phyloP scores from a whole-genome alignment of 2,888 invertebrate genomes.

The Drosophila mayaguana region DNA sequence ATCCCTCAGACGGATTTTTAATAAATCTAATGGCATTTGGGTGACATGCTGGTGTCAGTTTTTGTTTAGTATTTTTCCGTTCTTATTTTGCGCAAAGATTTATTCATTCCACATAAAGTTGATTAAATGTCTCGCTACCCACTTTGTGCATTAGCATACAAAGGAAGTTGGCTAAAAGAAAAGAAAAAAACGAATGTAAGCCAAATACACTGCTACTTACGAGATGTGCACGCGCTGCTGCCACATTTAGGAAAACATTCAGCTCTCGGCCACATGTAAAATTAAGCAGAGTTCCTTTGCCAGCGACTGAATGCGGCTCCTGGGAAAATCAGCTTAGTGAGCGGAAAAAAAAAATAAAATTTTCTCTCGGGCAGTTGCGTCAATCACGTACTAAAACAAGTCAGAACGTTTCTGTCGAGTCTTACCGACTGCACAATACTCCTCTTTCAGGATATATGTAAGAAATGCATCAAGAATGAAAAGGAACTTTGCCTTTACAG shows the following conservation, averaged over 20 bases:
- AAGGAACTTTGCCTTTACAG: not conserved
- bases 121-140: conserved; percentile 64
- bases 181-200: conserved; percentile 20
- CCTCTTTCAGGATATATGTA: not conserved
- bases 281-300: conserved; percentile 34
- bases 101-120: conserved; percentile 69
- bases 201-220: conserved; percentile 39
- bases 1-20: conserved; percentile 54
- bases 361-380: conserved; percentile 29
- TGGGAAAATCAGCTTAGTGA: conserved; percentile 64
- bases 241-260: conserved; percentile 41
- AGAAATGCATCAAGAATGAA: not conserved
- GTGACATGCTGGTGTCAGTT: conserved; percentile 10
- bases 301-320: conserved; percentile 18
- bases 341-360: conserved; percentile 20
- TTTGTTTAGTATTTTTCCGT: not conserved
- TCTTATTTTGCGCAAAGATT: conserved; percentile 5
- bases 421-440: not conserved
- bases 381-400: conserved; percentile 34
- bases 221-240: conserved; percentile 19
- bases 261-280: conserved; percentile 60
- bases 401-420: not conserved
- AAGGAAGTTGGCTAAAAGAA: conserved; percentile 30
- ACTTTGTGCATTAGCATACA: conserved; percentile 64
- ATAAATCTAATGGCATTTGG: conserved; percentile 64